Conservation (phyloP, 2,113 vertebrate genomes). For the Oceanites oceanicus region DNA sequence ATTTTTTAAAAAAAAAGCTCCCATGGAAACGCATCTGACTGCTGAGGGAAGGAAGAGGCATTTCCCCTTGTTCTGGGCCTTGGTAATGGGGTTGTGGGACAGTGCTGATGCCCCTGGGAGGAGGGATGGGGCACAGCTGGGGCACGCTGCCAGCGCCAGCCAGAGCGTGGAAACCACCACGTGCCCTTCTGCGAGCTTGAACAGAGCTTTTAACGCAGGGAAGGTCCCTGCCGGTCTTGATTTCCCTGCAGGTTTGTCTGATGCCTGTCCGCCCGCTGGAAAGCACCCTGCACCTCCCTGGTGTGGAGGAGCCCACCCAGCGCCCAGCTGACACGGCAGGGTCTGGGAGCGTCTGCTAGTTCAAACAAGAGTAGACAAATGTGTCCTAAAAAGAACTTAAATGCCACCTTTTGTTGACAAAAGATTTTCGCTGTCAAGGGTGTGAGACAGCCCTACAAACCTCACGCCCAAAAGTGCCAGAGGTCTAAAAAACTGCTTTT, state of each 20-base stretch:
- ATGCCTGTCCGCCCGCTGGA: neutral
- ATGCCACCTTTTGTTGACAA: neutral
- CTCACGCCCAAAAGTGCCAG: neutral
- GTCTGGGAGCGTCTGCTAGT: neutral
- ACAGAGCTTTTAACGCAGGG: neutral
- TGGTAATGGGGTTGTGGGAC: neutral
- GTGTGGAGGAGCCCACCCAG: neutral
- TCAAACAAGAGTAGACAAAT: neutral
- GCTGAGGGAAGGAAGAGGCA: neutral
- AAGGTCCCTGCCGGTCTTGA: neutral
- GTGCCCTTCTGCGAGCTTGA: neutral
- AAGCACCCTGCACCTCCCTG: neutral
- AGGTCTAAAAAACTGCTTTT: neutral
- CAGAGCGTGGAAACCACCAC: neutral
- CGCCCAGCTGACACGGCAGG: rapidly evolving
- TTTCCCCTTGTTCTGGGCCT: neutral
- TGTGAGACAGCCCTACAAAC: neutral
- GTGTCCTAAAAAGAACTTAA: neutral
- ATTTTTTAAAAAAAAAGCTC: neutral
- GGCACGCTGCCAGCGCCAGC: neutral
- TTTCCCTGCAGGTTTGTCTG: neutral
- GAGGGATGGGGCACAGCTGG: neutral
- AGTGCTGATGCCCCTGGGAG: neutral
- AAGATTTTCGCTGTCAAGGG: neutral
- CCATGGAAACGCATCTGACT: neutral